Evolutionary conservation across 2,888 invertebrate genomes (phyloP).

Genomic region (Pardosa pseudoannulata): DNA sequence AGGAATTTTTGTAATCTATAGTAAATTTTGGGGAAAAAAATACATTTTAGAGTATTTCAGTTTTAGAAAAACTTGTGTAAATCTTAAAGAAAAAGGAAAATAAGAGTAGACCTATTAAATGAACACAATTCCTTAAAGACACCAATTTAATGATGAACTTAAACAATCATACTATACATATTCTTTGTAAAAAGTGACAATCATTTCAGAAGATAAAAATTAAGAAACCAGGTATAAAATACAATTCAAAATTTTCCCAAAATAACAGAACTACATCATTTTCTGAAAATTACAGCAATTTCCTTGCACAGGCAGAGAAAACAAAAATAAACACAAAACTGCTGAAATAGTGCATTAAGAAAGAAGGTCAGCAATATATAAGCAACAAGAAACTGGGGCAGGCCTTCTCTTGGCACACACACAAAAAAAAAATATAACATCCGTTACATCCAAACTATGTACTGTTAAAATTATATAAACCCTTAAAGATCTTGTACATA

Average conservation of each 20-base stretch:
- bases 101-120: too few species aligned
- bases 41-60: too few species aligned
- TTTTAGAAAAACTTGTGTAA: too few species aligned
- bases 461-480: too few species aligned
- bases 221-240: background rate
- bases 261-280: background rate
- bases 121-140: slow-evolving; percentile 15
- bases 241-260: background rate
- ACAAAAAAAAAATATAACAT: background rate
- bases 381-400: background rate
- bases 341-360: background rate
- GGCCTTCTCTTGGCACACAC: background rate
- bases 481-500: too few species aligned
- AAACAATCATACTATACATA: slow-evolving; percentile 14
- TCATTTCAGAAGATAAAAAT: slow-evolving; percentile 1
- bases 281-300: background rate
- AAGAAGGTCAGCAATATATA: background rate
- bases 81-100: too few species aligned
- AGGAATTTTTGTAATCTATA: too few species aligned
- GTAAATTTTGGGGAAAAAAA: too few species aligned
- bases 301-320: background rate
- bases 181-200: slow-evolving; percentile 15
- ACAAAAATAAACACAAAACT: background rate
- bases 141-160: slow-evolving; percentile 19
- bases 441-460: background rate